These are phyloP conservation scores for Homarus americanus DNA, from an alignment of 1,140 invertebrate species.

Conservation along the genomic window DNA sequence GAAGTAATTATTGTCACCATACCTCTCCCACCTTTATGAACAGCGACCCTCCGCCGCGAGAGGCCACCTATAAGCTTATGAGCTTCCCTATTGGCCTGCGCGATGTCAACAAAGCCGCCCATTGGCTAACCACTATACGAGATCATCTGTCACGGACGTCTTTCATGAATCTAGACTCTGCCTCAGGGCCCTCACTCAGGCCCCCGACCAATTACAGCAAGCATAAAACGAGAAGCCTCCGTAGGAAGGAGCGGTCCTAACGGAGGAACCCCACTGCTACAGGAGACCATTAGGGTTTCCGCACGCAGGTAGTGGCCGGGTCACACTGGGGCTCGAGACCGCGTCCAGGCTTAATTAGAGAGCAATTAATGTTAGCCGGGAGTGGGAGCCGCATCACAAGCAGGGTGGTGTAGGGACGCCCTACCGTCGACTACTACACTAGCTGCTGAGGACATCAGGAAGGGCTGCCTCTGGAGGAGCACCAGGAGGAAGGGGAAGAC, in stretches of 20 bases:
- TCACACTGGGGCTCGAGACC: conserved; percentile 28
- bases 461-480: too few relatives aligned
- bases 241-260: background rate
- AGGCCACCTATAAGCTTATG: too few relatives aligned
- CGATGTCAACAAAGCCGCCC: conserved; percentile 13
- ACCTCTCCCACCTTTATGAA: background rate
- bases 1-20: conserved; percentile 49
- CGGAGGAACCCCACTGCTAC: conserved; percentile 25
- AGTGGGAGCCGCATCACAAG: conserved; percentile 41
- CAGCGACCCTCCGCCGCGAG: too few relatives aligned
- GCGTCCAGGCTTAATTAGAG: conserved; percentile 63
- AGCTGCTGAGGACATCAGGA: too few relatives aligned
- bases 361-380: conserved; percentile 53
- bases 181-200: too few relatives aligned
- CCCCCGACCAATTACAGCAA: conserved; percentile 29
- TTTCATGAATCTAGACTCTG: background rate
- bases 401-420: conserved; percentile 3
- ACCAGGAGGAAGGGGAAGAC: too few relatives aligned
- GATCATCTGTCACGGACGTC: conserved; percentile 10
- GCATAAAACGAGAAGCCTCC: conserved; percentile 9
- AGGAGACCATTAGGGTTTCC: conserved; percentile 37
- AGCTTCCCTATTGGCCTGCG: conserved; percentile 12
- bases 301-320: conserved; percentile 29
- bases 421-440: too few relatives aligned
- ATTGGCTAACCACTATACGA: background rate